Conservation (phyloP, 2,113 vertebrate genomes). For the Perca flavescens region DNA sequence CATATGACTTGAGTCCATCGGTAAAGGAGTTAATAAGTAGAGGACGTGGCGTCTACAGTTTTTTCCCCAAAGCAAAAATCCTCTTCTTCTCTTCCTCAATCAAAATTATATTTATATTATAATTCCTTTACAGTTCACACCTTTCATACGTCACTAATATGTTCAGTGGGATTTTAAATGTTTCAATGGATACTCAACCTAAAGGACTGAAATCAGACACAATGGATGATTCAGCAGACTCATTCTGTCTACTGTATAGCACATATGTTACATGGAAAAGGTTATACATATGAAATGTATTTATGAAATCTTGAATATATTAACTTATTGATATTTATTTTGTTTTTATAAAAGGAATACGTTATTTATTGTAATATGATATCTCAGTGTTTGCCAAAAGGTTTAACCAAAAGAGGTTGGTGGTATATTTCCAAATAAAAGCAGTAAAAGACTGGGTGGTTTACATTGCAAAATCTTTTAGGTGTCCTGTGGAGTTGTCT, state of each 20-base stretch:
- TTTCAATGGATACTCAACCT: constrained; percentile 14
- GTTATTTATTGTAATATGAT: constrained; percentile 88
- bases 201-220: constrained; percentile 22
- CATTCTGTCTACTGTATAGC: constrained; percentile 30
- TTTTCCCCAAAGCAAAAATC: constrained; percentile 5
- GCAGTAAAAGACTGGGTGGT: constrained; percentile 2
- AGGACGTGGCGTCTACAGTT: not conserved
- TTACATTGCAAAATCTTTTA: constrained; percentile 22
- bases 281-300: constrained; percentile 80
- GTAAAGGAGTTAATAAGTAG: constrained; percentile 9
- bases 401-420: constrained; percentile 62
- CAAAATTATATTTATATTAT: not conserved
- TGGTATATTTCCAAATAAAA: constrained; percentile 26
- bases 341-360: constrained; percentile 76
- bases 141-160: not conserved
- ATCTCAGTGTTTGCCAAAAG: constrained; percentile 89
- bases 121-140: constrained; percentile 9
- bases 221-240: not conserved
- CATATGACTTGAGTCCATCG: constrained; percentile 7
- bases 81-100: not conserved
- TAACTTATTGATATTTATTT: constrained; percentile 88
- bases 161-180: constrained; percentile 27
- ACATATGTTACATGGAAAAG: constrained; percentile 36
- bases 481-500: not conserved
- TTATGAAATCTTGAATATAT: constrained; percentile 83